Base-by-base conservation (phyloP, 2,113 vertebrate species). In the Anolis carolinensis region DNA sequence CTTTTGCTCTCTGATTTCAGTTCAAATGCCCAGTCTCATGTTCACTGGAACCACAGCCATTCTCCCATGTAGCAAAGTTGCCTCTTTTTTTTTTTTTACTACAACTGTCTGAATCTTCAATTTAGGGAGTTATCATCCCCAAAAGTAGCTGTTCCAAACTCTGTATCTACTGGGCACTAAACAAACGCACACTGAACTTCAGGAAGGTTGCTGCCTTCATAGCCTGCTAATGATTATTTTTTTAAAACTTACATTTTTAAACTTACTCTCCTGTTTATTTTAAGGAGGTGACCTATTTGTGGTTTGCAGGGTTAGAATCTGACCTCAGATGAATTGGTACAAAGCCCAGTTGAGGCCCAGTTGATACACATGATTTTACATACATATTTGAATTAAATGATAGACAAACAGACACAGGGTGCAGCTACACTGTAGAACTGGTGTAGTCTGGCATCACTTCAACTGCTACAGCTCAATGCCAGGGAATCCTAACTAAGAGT, bases 231-330 rank as follows among this genome's bases (percentile, higher is more conserved):
- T 16, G 34, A 65, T 79, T 85, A 79, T 44, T 85, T 85, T n/a
- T 79, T 62, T 44, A 62, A 79, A 79, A 72, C 67, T 6, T 39
- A 59, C 76, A 59, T 72, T 70, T 79, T 62, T 72, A 70, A 55
- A 71, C 48, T 59, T 50, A 39, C 75, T 70, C 68, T 71, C 83
- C 71, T n/a, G 18, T 67, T 79, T 85, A 85, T 85, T 85, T 77
- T 85, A 86, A 71, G 34, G 52, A 79, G 52, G 9, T 72, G n/a
- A 62, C 65, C 59, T 71, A 59, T 59, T 59, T 85, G 75, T 71
- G 84, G 84, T 55, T 59, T 62, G 16, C 32, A 62, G 25, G n/a
- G 27, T 85, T 79, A 36, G 14, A 83, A 83, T 73, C 16, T 71
- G 76, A 85, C 65, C 76, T 79, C 84, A 71, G 75, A 79, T 44